Base-by-base conservation (phyloP, 2,113 vertebrate genomes). In the Ancistrus triradiatus region DNA sequence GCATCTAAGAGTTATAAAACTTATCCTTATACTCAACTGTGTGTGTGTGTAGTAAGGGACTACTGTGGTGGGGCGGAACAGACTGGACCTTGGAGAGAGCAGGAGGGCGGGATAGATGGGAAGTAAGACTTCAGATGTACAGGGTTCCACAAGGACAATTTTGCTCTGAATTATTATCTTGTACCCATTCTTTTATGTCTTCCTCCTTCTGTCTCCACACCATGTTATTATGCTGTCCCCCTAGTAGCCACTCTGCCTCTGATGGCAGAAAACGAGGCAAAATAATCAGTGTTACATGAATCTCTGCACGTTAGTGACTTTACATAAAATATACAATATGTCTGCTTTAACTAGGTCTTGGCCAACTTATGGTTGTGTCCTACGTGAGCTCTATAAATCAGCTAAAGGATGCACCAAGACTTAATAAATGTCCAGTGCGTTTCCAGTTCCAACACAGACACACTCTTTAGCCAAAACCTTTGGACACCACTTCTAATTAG, bases 201-300 rank as follows among this genome's bases (percentile, higher is more conserved):
- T 7, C 7, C 9, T 50, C 50, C 56, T 18, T 7, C 18, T 51
- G 53, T 44, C 62, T 40, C 19, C 15, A 21, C 51, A 62, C 37
- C 38, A 49, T 72, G 31, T 68, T 63, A 72, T 68, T 71, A 67
- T 64, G 64, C 51, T 71, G 63, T 66, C 43, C 60, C 35, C 51
- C 59, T 70, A 22, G 44, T 37, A 67, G 59, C 19, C 52, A 21
- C 52, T 63, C 51, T 66, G 61, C 62, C 62, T 69, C 35, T 49
- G 8, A 59, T 58, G 31, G 63, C 52, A 51, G 38, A 38, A 43
- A 46, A 58, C 40, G 28, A 70, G 49, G 38, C 73, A 63, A 48
- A n/a, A 61, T 46, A 35, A 27, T 33, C 38, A 46, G 27, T 7
- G 7, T 31, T 31, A 63, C 2, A 57, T 48, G 70, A 56, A 50